Conservation (phyloP, 2,888 invertebrate genomes). For the Aphidoletes aphidimyza region DNA sequence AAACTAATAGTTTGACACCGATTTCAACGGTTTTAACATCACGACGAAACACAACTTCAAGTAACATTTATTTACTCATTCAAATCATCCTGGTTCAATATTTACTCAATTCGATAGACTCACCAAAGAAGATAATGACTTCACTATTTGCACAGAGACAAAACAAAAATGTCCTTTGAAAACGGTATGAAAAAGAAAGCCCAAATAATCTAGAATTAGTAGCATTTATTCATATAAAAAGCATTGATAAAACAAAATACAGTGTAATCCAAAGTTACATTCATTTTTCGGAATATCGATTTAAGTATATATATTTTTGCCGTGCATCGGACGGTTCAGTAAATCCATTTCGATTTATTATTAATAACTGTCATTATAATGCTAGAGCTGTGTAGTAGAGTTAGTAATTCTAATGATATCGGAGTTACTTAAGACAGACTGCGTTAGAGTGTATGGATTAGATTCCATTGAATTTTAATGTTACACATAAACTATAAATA, state of each 20-base stretch:
- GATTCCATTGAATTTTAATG: not conserved
- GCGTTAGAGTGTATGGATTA: not conserved
- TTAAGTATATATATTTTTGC: not conserved
- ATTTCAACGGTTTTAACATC: too few species aligned
- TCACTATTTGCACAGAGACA: too few species aligned
- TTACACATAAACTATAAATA: not conserved
- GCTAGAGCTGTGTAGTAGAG: not conserved
- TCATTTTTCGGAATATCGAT: not conserved
- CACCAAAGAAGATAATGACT: too few species aligned
- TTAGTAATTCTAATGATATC: not conserved
- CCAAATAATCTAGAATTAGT: not conserved
- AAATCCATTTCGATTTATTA: not conserved
- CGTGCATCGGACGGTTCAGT: not conserved
- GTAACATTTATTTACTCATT: too few species aligned
- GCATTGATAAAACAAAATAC: not conserved
- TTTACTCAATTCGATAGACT: too few species aligned
- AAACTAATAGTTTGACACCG: too few species aligned
- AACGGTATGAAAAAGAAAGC: not conserved
- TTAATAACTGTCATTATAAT: not conserved
- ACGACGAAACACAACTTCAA: too few species aligned
- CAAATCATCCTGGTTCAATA: too few species aligned
- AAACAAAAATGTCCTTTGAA: too few species aligned
- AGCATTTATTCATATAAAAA: not conserved
- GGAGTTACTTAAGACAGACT: not conserved
- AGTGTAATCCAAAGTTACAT: not conserved